Percentiles rank a stretch among this genome's conserved stretches.
phyloP scores from a whole-genome alignment of 2,888 invertebrate species.

The Pyrrhia umbra region DNA sequence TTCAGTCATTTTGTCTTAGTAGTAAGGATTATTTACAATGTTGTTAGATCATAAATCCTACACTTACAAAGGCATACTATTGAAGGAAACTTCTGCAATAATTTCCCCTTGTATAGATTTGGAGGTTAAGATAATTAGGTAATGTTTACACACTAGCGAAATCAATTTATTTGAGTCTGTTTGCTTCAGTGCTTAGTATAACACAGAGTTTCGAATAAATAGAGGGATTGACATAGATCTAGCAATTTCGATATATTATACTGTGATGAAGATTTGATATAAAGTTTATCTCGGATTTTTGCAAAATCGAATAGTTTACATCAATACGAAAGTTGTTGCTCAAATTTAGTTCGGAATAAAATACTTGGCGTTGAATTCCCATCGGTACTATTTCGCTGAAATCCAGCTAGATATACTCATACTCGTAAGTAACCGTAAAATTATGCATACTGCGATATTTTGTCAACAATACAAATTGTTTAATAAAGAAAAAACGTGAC shows the following conservation, averaged over 20 bases:
- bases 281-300: too few relatives aligned
- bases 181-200: slow-evolving; percentile 30
- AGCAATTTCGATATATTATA: slow-evolving; percentile 8
- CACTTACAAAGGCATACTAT: slow-evolving; percentile 15
- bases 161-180: slow-evolving; percentile 49
- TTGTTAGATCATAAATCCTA: slow-evolving; percentile 36
- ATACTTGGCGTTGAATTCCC: background rate
- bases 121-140: slow-evolving; percentile 52
- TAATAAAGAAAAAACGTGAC: background rate
- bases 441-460: background rate
- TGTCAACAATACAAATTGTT: background rate
- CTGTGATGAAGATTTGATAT: background rate
- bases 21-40: too few relatives aligned
- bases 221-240: slow-evolving; percentile 27
- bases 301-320: too few relatives aligned
- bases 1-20: too few relatives aligned
- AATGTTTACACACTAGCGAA: slow-evolving; percentile 50
- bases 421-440: background rate
- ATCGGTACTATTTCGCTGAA: background rate
- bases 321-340: background rate
- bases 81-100: slow-evolving; percentile 33
- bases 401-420: background rate
- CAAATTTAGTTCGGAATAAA: too few relatives aligned
- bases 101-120: slow-evolving; percentile 42
- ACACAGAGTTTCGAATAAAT: slow-evolving; percentile 46